Evolutionary conservation across 2,113 vertebrate species (phyloP), one percentile per base, ranked within the genome.

Genomic region (Chionomys nivalis): DNA sequence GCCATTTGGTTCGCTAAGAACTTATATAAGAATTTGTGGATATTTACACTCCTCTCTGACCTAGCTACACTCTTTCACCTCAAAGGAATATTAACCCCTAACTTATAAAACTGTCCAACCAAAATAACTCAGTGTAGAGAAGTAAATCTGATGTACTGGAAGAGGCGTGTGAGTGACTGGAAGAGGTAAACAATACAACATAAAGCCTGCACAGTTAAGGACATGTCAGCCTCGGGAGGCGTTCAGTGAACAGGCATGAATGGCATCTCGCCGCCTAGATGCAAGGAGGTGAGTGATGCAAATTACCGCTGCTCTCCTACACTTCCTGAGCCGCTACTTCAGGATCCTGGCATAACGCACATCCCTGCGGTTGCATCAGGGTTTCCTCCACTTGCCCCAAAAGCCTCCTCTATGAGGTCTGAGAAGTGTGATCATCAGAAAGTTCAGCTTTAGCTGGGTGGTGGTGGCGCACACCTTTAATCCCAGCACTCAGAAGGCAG

Each of bases 111-210:
- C 12, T 13, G 49, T 9, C 58, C 42, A 91, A n/a, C 47, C 65
- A 90, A 92, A 87, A 89, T 39, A 90, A 42, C 12, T 82, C 52
- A 96, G 49, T 61, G 44, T 33, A 0, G 7, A 91, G 36, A 95
- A 39, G 7, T n/a, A n/a, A n/a, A n/a, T n/a, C n/a, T n/a, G n/a
- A n/a, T n/a, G n/a, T n/a, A n/a, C n/a, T n/a, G n/a, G n/a, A n/a
- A n/a, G n/a, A n/a, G 42, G 70, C 55, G 76, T 78, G 0, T n/a
- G 24, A 49, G 9, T 11, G 63, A 93, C 10, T 24, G 36, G 72
- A 89, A 85, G 90, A 92, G 23, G 7, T 5, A 91, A 66, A 36
- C 75, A 85, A 85, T 44, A 39, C 9, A 70, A 8, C 58, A 52
- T 68, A 70, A 79, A 85, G 26, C 4, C 23, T 52, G 42, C 10